phyloP scores from a whole-genome alignment of 1,140 invertebrate genomes.

The Brachionus calyciflorus region DNA sequence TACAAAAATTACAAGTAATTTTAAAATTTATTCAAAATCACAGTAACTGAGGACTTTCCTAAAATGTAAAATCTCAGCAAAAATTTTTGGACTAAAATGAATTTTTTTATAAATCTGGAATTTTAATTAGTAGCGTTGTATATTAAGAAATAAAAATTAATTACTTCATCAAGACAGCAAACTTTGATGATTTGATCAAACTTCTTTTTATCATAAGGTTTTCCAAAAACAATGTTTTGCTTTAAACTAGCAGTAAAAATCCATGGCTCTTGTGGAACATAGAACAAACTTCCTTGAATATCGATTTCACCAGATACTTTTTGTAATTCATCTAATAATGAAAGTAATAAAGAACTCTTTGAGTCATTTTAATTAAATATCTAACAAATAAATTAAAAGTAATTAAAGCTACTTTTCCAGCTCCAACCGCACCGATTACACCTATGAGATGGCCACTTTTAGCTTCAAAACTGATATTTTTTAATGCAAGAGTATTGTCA shows the following conservation, averaged over 20 bases:
- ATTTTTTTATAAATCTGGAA: no score
- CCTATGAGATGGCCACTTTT: slow-evolving; percentile 65
- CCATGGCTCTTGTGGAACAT: slow-evolving; percentile 47
- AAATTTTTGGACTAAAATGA: no score
- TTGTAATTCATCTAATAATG: slow-evolving; percentile 21
- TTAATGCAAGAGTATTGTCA: background rate
- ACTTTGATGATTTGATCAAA: background rate
- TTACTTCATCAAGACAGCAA: background rate
- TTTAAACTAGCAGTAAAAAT: slow-evolving; percentile 32
- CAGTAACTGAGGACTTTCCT: no score
- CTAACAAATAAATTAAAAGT: background rate
- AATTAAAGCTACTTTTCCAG: slow-evolving; percentile 26
- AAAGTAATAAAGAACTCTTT: slow-evolving; percentile 36
- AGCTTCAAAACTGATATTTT: slow-evolving; percentile 14
- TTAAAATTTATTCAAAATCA: no score
- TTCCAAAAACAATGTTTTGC: slow-evolving; percentile 45
- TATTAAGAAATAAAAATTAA: background rate
- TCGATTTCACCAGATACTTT: slow-evolving; percentile 9
- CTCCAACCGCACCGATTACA: slow-evolving; percentile 30
- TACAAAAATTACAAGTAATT: no score
- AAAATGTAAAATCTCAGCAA: no score
- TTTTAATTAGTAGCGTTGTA: no score
- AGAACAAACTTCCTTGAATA: slow-evolving; percentile 21
- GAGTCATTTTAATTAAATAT: background rate
- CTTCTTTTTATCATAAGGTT: background rate